Base-by-base conservation (phyloP, 2,888 invertebrate species). In the Rotaria sp. region DNA sequence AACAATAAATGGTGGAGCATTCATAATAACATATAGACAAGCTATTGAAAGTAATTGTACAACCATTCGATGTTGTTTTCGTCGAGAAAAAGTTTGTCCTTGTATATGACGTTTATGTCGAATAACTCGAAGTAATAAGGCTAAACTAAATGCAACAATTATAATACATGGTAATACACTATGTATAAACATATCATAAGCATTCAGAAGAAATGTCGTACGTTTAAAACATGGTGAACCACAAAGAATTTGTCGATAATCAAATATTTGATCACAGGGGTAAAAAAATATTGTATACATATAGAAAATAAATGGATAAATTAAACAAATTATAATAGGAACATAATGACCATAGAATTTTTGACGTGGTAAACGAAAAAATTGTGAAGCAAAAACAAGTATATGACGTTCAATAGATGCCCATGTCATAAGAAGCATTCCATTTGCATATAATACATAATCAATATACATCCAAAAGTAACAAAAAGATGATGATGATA, bases 181-280 rank as follows among this genome's bases (percentile, higher is more conserved):
- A 59, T 59, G n/a, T 30, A 59, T 59, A 30, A 13, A 4, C n/a
- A 30, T n/a, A 59, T 59, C 59, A 30, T 59, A 59, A 11, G 3
- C 3, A 59, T 59, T 59, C 0, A 30, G 15, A 30, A 59, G 4
- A 59, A 30, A 59, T 67, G 67, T 15, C 3, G 67, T 21, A 35
- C 30, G 30, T 67, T 67, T 67, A 67, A 67, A 67, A 67, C 67
- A 67, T 35, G 67, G 67, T 67, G 67, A 67, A 35, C 67, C 35
- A 67, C 67, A 67, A 67, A 67, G 35, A 35, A 35, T 2, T 21
- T 21, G 30, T 35, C 35, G 30, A 67, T 67, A 67, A 67, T 67
- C 30, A 35, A 67, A 35, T 7, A 35, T 18, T 21, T 67, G 35
- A 15, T 30, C 30, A 35, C 67, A 67, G 15, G 67, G 35, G 35